Evolutionary conservation across 2,113 vertebrate genomes (phyloP), one percentile per base, ranked within the genome.

Genomic region (Silurus asotus): DNA sequence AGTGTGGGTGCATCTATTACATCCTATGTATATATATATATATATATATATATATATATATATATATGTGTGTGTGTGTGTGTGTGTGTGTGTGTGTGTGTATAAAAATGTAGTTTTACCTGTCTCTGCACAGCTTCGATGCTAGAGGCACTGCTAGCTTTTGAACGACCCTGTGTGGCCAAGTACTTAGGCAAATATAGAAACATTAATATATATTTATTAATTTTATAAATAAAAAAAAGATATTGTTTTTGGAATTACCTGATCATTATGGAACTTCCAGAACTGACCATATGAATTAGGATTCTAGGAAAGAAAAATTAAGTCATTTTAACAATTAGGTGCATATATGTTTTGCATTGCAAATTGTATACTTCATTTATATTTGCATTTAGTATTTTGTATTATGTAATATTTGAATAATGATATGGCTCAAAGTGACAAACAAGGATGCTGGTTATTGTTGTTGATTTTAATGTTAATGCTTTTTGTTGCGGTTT

Each of bases 251-350:
- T 51, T 83, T 4, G 20, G 23, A 85, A 10, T 86, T 83, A 89
- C 88, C 84, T 83, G 69, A 45, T 89, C 25, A n/a, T 82, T 88
- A 61, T 86, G 81, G 81, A 88, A 89, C 59, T 88, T 84, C 69
- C 0, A 15, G 75, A 89, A 89, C 3, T 25, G 49, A 55, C 23
- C 59, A 78, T 61, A 49, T 19, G 51, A 48, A 6, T 56, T 67
- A 25, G 45, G 90, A 86, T 96, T 0, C 55, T 91, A 93, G 81
- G 8, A 8, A 19, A 53, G 17, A 8, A 45, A 72, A 55, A 28
- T 48, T 17, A 0, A 48, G 7, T 10, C 4, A 55, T 59, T 69
- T 37, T 6, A 37, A 25, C 6, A 17, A 37, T 37, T 2, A 69
- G 17, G 5, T 15, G 15, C 0, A 37, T 37, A 69, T 20, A 61